A percentile compares a stretch with the other conserved stretches of the same genome.
phyloP scores from a whole-genome alignment of 23 tunicate genomes.

The Trididemnum clinides region DNA sequence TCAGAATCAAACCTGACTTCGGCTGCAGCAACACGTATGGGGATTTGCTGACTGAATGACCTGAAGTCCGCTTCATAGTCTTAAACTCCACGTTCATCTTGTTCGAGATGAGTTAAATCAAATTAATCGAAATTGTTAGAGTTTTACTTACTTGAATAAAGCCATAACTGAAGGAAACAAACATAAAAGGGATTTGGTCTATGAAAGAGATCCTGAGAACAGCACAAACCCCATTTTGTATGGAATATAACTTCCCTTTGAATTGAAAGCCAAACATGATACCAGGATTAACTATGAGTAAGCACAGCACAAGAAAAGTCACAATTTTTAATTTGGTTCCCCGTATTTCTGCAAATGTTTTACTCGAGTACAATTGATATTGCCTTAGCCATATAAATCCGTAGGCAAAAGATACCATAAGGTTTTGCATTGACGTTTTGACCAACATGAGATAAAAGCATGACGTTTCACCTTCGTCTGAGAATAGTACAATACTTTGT shows the following conservation, averaged over 20 bases:
- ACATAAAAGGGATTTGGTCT: slow-evolving; percentile 31
- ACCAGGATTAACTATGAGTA: slow-evolving; percentile 33
- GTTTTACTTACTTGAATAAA: slow-evolving; percentile 55
- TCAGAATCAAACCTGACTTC: no score
- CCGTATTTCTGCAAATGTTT: slow-evolving; percentile 4
- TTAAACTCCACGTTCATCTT: no score
- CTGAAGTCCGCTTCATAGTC: no score
- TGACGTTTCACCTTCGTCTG: neutral
- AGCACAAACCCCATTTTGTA: neutral
- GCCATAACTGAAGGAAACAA: slow-evolving; percentile 46
- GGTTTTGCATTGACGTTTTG: slow-evolving; percentile 34
- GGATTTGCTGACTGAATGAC: no score
- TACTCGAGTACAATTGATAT: slow-evolving; percentile 12
- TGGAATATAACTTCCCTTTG: slow-evolving; percentile 29
- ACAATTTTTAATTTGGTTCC: slow-evolving; percentile 2
- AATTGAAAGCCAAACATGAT: slow-evolving; percentile 62
- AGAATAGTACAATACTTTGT: slow-evolving; percentile 30
- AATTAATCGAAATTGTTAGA: no score
- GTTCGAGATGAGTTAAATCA: no score
- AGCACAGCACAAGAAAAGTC: slow-evolving; percentile 31
- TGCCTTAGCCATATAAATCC: slow-evolving; percentile 46
- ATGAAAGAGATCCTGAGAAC: neutral
- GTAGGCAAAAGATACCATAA: slow-evolving; percentile 7
- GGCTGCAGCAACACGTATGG: no score
- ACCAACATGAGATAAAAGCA: slow-evolving; percentile 12